Evolutionary conservation across 2,113 vertebrate genomes (phyloP).

Genomic region (Irena cyanogastra): DNA sequence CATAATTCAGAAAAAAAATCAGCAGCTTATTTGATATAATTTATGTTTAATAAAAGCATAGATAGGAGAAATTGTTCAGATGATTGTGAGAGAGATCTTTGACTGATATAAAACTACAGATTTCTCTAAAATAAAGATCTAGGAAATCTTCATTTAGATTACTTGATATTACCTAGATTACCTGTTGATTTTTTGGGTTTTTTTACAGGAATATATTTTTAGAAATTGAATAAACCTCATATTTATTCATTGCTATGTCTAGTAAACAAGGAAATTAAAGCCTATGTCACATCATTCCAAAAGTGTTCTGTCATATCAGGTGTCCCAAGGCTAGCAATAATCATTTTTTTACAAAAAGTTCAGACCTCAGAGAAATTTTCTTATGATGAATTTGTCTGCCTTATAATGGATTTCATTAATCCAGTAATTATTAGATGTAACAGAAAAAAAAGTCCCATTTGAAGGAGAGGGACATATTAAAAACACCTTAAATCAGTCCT

Average conservation of each 20-base stretch:
- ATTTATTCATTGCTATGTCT: neutral
- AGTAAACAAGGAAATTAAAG: neutral
- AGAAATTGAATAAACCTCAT: accelerated
- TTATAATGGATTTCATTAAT: neutral
- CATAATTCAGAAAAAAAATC: neutral
- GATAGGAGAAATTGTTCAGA: neutral
- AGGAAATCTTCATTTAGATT: neutral
- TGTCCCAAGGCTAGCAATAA: neutral
- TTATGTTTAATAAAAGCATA: neutral
- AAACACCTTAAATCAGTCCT: neutral
- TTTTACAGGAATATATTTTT: neutral
- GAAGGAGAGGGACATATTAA: neutral
- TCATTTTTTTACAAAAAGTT: neutral
- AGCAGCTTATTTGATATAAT: neutral
- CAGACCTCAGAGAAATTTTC: neutral
- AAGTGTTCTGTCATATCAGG: neutral
- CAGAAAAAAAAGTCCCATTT: neutral
- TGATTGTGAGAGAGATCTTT: neutral
- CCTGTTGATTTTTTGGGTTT: accelerated
- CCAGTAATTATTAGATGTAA: neutral
- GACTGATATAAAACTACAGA: neutral
- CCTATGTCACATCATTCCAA: neutral
- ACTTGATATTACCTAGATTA: neutral
- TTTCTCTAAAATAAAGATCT: neutral
- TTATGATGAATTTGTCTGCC: neutral